These are phyloP conservation scores for Myoxocephalus aenaeus DNA, from an alignment of 2,797 vertebrate genomes.

Conservation along the genomic window DNA sequence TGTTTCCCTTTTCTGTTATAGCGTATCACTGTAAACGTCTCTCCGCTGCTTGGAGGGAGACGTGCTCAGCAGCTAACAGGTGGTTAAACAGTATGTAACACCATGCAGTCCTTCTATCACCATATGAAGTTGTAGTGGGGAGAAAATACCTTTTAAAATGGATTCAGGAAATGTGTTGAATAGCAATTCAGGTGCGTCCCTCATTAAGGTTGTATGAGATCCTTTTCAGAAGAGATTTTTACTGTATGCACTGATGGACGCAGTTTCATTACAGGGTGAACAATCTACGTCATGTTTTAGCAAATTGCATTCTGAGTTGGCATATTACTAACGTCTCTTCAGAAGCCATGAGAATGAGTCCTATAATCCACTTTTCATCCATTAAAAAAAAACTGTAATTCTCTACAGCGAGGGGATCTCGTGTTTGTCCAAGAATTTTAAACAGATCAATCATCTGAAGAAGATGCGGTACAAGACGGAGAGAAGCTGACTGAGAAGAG, in stretches of 20 bases:
- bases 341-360: slow-evolving; percentile 40
- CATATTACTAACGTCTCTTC: slow-evolving; percentile 24
- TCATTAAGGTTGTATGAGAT: slow-evolving; percentile 3
- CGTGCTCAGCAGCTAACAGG: slow-evolving; percentile 9
- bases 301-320: slow-evolving; percentile 10
- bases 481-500: slow-evolving; percentile 29
- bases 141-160: neutral
- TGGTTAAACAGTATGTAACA: slow-evolving; percentile 30
- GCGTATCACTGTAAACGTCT: slow-evolving; percentile 8
- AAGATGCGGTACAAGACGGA: slow-evolving; percentile 48
- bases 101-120: neutral
- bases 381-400: slow-evolving; percentile 41
- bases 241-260: slow-evolving; percentile 16
- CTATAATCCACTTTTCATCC: slow-evolving; percentile 46
- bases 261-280: slow-evolving; percentile 6
- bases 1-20: neutral
- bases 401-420: slow-evolving; percentile 3
- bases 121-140: neutral
- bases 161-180: slow-evolving; percentile 1
- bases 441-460: slow-evolving; percentile 59
- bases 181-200: neutral
- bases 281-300: slow-evolving; percentile 18
- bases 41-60: slow-evolving; percentile 8
- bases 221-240: slow-evolving; percentile 11
- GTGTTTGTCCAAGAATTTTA: slow-evolving; percentile 59